Conservation (phyloP, 1,140 invertebrate genomes). For the Micrasema minimum region DNA sequence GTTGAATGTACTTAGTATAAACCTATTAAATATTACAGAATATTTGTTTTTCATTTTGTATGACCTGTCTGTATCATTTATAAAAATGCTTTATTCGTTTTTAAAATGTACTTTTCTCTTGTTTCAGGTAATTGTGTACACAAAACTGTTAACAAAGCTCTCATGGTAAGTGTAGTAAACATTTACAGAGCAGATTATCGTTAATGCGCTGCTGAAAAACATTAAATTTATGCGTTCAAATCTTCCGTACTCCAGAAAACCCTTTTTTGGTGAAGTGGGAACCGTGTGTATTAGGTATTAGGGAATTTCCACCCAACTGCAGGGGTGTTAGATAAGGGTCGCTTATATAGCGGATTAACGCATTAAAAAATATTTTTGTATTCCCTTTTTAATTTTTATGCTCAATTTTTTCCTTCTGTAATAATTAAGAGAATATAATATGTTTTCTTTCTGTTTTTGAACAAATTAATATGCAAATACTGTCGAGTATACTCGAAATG, state of each 20-base stretch:
- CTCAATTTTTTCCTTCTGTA: too few relatives aligned
- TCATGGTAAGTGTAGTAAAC: constrained; percentile 15
- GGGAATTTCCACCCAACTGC: background rate
- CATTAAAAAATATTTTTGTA: constrained; percentile 11
- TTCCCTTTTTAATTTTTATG: too few relatives aligned
- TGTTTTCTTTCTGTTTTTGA: too few relatives aligned
- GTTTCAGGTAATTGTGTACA: constrained; percentile 25
- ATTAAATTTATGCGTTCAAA: constrained; percentile 9
- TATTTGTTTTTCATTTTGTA: too few relatives aligned
- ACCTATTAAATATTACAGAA: too few relatives aligned
- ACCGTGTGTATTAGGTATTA: background rate
- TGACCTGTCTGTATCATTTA: too few relatives aligned
- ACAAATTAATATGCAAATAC: too few relatives aligned
- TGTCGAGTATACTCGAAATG: too few relatives aligned
- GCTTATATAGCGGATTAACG: background rate
- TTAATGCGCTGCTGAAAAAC: constrained; percentile 11
- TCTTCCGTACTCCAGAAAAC: background rate
- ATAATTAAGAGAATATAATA: too few relatives aligned
- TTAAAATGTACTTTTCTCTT: constrained; percentile 9
- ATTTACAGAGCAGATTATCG: constrained; percentile 15
- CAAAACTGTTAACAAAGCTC: constrained; percentile 19
- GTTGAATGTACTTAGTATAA: too few relatives aligned
- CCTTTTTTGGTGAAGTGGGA: background rate
- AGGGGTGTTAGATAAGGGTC: constrained; percentile 14
- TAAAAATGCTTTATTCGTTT: too few relatives aligned